Evolutionary conservation across 2,797 vertebrate genomes (phyloP), one percentile per base, ranked within the genome.

Genomic region (Phoeniculus purpureus): DNA sequence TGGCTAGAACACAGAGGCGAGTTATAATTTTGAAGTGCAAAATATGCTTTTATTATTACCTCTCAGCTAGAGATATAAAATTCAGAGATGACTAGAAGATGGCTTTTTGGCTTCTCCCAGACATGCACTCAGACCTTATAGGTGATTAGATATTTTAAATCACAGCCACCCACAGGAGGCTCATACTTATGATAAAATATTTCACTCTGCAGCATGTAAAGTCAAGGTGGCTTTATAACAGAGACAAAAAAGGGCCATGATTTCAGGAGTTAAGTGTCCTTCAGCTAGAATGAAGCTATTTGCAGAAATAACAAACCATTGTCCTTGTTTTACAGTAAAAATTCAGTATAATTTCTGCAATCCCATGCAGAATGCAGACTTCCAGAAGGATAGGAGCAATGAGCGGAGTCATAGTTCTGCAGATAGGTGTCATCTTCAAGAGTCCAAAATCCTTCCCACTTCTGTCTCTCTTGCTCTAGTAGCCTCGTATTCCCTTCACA

Each of bases 31-130:
- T 94, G 87, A 94, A 95, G 78, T 76, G 89, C 89, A 96, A 97
- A 97, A 96, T 94, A 96, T 94, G 92, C 91, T 97, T 97, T 96
- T 90, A 94, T 96, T 97, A 96, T 96, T 96, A 90, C 89, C 78
- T 96, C 94, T 96, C 86, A 94, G 83, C 85, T 88, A 89, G 92
- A 81, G 85, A 73, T 82, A 93, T 94, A 96, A 96, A 97, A 86
- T 58, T 15, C 60, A 74, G 62, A 78, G 77, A 94, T 84, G 94
- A 92, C 87, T 93, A 82, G 85, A 87, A 92, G 88, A 93, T 93
- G 86, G 52, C 31, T 82, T 89, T 91, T 83, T 86, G 81, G 93
- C 72, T 94, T 92, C 72, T 74, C 59, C 73, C 79, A 93, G 58
- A 34, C 77, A 47, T 68, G 60, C 56, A 45, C 66, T 89, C 43